Base-by-base conservation (phyloP, 2,888 invertebrate genomes). In the Chaetogeoica ovagalla region DNA sequence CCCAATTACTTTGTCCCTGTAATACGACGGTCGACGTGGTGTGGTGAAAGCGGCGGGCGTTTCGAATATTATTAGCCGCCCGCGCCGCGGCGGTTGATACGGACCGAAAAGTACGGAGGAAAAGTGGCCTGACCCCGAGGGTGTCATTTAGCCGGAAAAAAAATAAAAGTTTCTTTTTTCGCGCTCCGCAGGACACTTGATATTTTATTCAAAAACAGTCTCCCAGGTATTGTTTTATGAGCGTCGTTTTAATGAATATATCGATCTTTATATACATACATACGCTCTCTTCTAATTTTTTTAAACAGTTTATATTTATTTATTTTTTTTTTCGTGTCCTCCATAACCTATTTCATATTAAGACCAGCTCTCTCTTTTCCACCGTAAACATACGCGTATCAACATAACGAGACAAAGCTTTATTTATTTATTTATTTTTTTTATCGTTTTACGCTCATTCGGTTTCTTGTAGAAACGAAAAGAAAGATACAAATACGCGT, bases 141-240 rank as follows among this genome's bases (percentile, higher is more conserved):
- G 79, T 57, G 55, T 79, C 79, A 71, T 79, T 79, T 79, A 71
- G 52, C 43, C 60, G 60, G 66, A 37, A 74, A 77, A 74, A 77
- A 70, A 48, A 52, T 52, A 74, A 66, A 65, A 66, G 2, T 21
- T 66, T 75, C 39, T 77, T 63, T 63, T 65, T 73, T 37, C n/a
- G 21, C 57, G 63, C 71, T 79, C 70, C 57, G 30, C 71, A 71
- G 79, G 79, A 79, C 79, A 79, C 79, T 79, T 79, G 79, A 79
- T 79, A 79, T 77, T 77, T 77, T 77, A 77, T 79, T 79, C 79
- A 71, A 79, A 30, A 79, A 79, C 70, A 71, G 71, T 79, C 79
- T 79, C 79, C 6, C 79, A 79, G 79, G 79, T 71, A 79, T 79
- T 79, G 79, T 79, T 79, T 79, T 71, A 79, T 57, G 79, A 71